A percentile compares a stretch with the other conserved stretches of the same genome.
Conservation (phyloP, 2,113 vertebrate genomes). For the Rhinolophus sinicus region DNA sequence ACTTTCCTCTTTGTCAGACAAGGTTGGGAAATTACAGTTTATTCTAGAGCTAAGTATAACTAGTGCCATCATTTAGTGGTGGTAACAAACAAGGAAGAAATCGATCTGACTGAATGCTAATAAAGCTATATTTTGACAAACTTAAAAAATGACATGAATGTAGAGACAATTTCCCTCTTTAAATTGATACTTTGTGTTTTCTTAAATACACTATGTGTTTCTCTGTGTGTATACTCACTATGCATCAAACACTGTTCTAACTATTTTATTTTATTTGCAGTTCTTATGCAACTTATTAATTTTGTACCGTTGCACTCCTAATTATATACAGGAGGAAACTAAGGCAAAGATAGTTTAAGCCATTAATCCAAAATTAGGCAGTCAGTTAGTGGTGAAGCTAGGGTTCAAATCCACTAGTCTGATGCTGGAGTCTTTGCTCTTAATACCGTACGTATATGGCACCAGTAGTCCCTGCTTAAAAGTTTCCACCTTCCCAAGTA, state of each 20-base stretch:
- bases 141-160: not conserved
- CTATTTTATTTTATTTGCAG: conserved; percentile 15
- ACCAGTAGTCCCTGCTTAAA: not conserved
- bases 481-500: not conserved
- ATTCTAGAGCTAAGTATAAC: not conserved
- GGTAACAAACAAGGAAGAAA: not conserved
- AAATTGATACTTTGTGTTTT: not conserved
- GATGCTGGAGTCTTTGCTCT: not conserved
- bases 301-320: accelerated
- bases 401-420: not conserved
- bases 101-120: not conserved
- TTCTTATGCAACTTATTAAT: not conserved
- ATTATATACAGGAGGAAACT: not conserved
- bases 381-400: not conserved
- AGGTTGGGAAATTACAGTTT: not conserved
- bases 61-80: not conserved
- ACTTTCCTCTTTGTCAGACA: not conserved
- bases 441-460: not conserved
- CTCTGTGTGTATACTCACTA: not conserved
- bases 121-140: not conserved
- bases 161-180: not conserved
- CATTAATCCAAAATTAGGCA: not conserved
- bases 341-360: not conserved
- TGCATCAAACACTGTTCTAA: not conserved
- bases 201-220: not conserved